Percentiles rank a stretch among this genome's conserved stretches.
These are phyloP conservation scores for Dorcus parallelipipedus DNA, from an alignment of 2,888 invertebrate species.

Conservation along the genomic window DNA sequence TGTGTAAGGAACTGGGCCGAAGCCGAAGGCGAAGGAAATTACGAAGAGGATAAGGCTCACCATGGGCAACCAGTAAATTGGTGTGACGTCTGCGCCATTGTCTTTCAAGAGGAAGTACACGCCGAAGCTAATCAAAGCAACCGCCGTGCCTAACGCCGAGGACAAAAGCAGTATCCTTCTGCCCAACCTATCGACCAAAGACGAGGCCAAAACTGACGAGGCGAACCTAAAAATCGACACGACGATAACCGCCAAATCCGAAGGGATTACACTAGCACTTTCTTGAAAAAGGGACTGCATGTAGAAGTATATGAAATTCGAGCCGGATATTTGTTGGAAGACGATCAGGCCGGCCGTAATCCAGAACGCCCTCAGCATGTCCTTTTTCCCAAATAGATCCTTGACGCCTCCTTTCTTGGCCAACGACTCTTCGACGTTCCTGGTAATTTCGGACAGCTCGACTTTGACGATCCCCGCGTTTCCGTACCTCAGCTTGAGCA, in stretches of 20 bases:
- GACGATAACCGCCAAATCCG: slow-evolving; percentile 68
- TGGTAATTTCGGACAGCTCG: slow-evolving; percentile 52
- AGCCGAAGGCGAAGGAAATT: slow-evolving; percentile 68
- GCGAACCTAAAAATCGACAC: slow-evolving; percentile 71
- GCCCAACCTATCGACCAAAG: slow-evolving; percentile 74
- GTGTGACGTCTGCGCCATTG: slow-evolving; percentile 51
- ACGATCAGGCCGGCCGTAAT: slow-evolving; percentile 39
- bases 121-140: slow-evolving; percentile 67
- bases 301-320: slow-evolving; percentile 75
- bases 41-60: slow-evolving; percentile 68
- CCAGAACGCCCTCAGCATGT: slow-evolving; percentile 44
- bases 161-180: slow-evolving; percentile 66
- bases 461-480: slow-evolving; percentile 57
- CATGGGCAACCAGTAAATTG: slow-evolving; percentile 70
- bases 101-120: slow-evolving; percentile 65
- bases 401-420: slow-evolving; percentile 36
- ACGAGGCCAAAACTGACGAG: slow-evolving; percentile 65
- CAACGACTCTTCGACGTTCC: slow-evolving; percentile 40
- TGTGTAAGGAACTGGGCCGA: slow-evolving; percentile 75
- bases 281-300: slow-evolving; percentile 65
- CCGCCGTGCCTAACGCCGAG: slow-evolving; percentile 62
- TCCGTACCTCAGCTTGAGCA: slow-evolving; percentile 66
- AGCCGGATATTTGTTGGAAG: slow-evolving; percentile 53
- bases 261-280: slow-evolving; percentile 45
- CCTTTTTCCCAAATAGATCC: slow-evolving; percentile 33